Conservation (phyloP, 2,113 vertebrate genomes). For the Petrocephalus zakoni region DNA sequence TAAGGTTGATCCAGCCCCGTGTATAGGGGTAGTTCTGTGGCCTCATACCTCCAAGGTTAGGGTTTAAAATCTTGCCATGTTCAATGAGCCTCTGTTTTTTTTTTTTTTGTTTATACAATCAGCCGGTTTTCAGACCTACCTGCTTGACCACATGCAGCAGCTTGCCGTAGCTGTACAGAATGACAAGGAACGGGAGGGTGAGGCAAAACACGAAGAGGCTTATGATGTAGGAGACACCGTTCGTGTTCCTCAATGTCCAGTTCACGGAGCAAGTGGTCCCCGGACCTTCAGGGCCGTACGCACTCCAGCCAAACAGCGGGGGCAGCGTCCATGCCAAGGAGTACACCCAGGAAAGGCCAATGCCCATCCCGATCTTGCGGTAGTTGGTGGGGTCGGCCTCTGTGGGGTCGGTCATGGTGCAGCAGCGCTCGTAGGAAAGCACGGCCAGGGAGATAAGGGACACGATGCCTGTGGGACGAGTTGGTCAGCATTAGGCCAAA, state of each 20-base stretch:
- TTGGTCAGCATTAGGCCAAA: background rate
- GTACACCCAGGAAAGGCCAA: conserved; percentile 66
- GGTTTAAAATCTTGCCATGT: background rate
- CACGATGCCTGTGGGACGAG: conserved; percentile 57
- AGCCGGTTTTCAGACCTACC: conserved; percentile 48
- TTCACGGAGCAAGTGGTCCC: conserved; percentile 73
- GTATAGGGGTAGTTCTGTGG: background rate
- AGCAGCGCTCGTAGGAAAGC: conserved; percentile 71
- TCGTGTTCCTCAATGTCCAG: conserved; percentile 65
- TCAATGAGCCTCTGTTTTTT: background rate
- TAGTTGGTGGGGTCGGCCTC: conserved; percentile 70
- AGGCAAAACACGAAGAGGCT: conserved; percentile 74
- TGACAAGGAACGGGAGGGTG: conserved; percentile 65
- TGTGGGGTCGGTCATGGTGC: conserved; percentile 61
- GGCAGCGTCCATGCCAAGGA: conserved; percentile 68
- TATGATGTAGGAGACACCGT: conserved; percentile 66
- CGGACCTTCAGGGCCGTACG: conserved; percentile 66
- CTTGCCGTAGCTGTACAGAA: conserved; percentile 67
- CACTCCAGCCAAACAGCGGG: conserved; percentile 71
- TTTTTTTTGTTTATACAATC: background rate
- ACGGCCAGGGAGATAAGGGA: conserved; percentile 71
- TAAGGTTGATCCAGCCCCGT: background rate
- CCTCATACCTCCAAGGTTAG: too few relatives aligned
- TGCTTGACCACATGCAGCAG: conserved; percentile 65
- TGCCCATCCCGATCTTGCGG: conserved; percentile 57